Evolutionary conservation across 2,888 invertebrate genomes (phyloP), one percentile per base, ranked within the genome.

Genomic region (Drosophila atroscutellata): DNA sequence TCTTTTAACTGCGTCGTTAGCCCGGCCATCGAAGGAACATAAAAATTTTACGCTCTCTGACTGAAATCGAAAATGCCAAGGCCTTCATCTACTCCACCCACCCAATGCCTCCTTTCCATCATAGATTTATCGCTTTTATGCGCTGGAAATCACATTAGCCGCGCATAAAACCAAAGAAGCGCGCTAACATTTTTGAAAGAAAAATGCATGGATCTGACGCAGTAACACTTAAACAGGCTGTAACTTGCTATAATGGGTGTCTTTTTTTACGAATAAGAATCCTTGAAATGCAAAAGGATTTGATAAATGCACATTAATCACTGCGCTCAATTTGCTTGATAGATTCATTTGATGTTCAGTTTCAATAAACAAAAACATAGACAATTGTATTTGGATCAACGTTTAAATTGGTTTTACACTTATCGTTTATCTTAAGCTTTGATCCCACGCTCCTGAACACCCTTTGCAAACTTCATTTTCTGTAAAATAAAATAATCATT

Each of bases 81-180:
- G 26, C 58, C 51, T 32, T 52, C 24, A 28, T 49, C 28, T 20
- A 6, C 50, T 51, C 30, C 20, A 18, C 11, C n/a, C 58, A 52
- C 28, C 60, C 50, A 30, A 4, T 28, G 15, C 28, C 77, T 20
- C 47, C 56, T 49, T 24, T 36, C 49, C 50, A 49, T 66, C 80
- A 63, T 76, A 82, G 90, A 84, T 84, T 84, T 84, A 84, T 84
- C 86, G 84, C 72, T 85, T 89, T 89, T 85, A 89, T 87, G 76
- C 90, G 88, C 80, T 85, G 83, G 37, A 90, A 87, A 84, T 84
- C 90, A 90, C 84, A 89, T 84, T 87, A 89, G 90, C 70, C 76
- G 62, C 69, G 76, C 86, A 86, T 79, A 85, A 87, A 87, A 85
- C 83, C 88, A 89, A 87, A 75, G 88, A 82, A 89, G 70, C 79